Evolutionary conservation across 2,797 vertebrate species (phyloP).

Genomic region (Arrhamphus sclerolepis): DNA sequence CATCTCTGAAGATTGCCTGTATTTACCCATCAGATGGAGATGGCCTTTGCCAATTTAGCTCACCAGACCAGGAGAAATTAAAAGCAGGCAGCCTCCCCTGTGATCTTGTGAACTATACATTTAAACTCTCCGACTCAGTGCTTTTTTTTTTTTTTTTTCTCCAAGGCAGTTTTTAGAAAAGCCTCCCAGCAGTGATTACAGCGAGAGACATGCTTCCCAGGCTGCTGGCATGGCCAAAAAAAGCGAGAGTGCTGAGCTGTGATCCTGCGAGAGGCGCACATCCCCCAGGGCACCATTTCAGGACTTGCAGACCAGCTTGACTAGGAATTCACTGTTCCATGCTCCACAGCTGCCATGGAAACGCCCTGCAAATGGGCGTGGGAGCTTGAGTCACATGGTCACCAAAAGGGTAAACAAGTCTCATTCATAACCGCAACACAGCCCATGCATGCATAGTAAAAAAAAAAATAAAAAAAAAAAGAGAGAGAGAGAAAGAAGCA

Average conservation of each 20-base stretch:
- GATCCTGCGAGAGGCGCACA: slow-evolving; percentile 58
- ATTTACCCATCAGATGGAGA: slow-evolving; percentile 46
- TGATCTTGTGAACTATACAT: slow-evolving; percentile 35
- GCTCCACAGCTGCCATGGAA: slow-evolving; percentile 77
- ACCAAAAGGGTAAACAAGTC: slow-evolving; percentile 80
- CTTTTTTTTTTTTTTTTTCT: no score
- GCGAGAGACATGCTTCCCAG: slow-evolving; percentile 49
- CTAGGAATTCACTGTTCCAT: slow-evolving; percentile 67
- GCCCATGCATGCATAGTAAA: slow-evolving; percentile 32
- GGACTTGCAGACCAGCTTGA: slow-evolving; percentile 62
- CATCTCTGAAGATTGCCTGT: slow-evolving; percentile 18
- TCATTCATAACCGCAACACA: slow-evolving; percentile 79
- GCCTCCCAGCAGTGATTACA: slow-evolving; percentile 44
- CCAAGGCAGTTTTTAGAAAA: slow-evolving; percentile 55
- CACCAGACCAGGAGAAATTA: slow-evolving; percentile 66
- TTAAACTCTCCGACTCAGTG: slow-evolving; percentile 31
- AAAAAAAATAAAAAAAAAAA: slow-evolving; percentile 23
- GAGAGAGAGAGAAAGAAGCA: slow-evolving; percentile 4
- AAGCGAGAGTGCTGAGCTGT: slow-evolving; percentile 49
- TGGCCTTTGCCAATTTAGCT: slow-evolving; percentile 59
- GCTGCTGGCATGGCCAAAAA: slow-evolving; percentile 53
- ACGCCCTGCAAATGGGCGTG: slow-evolving; percentile 76
- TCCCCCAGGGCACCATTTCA: slow-evolving; percentile 71
- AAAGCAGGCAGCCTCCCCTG: slow-evolving; percentile 53
- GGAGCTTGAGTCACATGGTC: slow-evolving; percentile 79